Conservation (phyloP, 2,113 vertebrate species). For the Hyperopisus bebe region DNA sequence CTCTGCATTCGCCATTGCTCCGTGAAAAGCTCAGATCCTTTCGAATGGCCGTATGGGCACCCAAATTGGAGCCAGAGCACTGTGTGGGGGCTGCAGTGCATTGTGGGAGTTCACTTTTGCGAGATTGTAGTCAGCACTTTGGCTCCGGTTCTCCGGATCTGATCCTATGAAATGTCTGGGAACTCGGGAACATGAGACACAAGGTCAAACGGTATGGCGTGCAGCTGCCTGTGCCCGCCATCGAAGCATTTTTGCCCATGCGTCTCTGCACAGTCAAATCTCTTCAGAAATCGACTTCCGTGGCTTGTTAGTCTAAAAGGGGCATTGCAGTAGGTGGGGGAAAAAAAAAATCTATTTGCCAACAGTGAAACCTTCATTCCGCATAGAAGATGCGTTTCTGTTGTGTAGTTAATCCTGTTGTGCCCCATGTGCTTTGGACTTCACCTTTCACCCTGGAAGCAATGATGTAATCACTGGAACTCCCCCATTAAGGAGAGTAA, state of each 20-base stretch:
- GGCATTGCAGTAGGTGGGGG: neutral
- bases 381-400: neutral
- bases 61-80: neutral
- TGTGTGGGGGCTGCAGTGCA: neutral
- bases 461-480: neutral
- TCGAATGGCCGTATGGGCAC: neutral
- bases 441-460: conserved; percentile 1
- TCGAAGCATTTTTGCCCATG: neutral
- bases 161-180: neutral
- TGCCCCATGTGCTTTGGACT: neutral
- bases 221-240: neutral
- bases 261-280: neutral
- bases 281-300: neutral
- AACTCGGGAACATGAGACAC: neutral
- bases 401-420: neutral
- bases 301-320: neutral
- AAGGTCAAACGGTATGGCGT: neutral
- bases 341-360: neutral
- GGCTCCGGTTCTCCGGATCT: neutral
- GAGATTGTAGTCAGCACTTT: neutral
- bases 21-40: neutral
- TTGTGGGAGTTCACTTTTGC: conserved; percentile 10
- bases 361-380: neutral
- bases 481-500: neutral
- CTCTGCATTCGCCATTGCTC: neutral